phyloP scores from a whole-genome alignment of 2,888 invertebrate species.

The Pyrrhia umbra region DNA sequence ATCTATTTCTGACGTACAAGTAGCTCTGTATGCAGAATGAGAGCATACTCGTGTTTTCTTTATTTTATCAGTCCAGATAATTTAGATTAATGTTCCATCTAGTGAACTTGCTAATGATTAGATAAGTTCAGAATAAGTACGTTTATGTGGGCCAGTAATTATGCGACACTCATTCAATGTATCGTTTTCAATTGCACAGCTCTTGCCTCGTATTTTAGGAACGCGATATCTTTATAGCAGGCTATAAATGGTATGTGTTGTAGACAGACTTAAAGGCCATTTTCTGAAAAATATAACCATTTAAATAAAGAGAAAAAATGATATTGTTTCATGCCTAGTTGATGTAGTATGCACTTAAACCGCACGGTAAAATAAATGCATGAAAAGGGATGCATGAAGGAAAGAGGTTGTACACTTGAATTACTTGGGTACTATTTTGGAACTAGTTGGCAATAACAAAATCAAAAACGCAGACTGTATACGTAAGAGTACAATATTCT shows the following conservation, averaged over 20 bases:
- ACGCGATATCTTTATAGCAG: constrained; percentile 10
- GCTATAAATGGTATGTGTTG: not conserved
- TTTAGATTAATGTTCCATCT: constrained; percentile 47
- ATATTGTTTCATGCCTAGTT: too few species aligned
- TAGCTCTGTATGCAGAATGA: constrained; percentile 38
- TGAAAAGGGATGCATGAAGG: too few species aligned
- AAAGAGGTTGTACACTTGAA: too few species aligned
- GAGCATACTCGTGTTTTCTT: constrained; percentile 37
- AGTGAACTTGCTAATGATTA: constrained; percentile 60
- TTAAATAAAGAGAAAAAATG: not conserved
- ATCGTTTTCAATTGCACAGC: constrained; percentile 43
- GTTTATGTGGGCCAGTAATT: constrained; percentile 55
- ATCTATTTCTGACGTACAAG: constrained; percentile 29
- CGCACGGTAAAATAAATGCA: too few species aligned
- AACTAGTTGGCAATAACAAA: too few species aligned
- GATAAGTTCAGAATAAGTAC: constrained; percentile 54
- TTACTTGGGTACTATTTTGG: too few species aligned
- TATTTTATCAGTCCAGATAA: constrained; percentile 32
- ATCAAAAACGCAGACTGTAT: too few species aligned
- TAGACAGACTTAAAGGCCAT: constrained; percentile 1
- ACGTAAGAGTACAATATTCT: too few species aligned
- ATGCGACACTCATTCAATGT: constrained; percentile 48
- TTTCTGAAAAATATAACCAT: not conserved
- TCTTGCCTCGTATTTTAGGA: constrained; percentile 47
- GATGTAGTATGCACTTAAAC: too few species aligned